These are phyloP conservation scores for Diplosoma virens DNA, from an alignment of 23 tunicate species.

Conservation along the genomic window DNA sequence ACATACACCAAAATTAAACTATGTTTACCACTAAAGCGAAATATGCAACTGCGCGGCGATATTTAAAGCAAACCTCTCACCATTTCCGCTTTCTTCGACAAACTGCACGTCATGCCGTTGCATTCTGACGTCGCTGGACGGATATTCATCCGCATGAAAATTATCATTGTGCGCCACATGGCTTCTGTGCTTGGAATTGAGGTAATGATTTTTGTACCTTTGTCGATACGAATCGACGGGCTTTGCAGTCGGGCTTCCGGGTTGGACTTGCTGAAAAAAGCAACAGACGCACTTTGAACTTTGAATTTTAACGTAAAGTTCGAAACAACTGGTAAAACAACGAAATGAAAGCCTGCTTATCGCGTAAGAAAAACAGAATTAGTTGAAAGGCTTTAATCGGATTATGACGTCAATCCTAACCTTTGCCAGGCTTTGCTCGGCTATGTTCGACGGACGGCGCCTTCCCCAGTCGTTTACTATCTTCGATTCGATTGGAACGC, in stretches of 20 bases:
- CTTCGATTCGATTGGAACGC: slow-evolving; percentile 62
- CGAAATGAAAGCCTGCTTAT: no score
- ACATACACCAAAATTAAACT: no score
- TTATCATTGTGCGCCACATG: no score
- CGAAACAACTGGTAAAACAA: no score
- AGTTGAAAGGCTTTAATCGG: no score
- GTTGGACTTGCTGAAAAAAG: not conserved
- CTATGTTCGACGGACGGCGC: slow-evolving; percentile 86
- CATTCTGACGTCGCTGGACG: slow-evolving; percentile 6
- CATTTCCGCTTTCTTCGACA: slow-evolving; percentile 1
- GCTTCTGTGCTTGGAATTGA: not conserved
- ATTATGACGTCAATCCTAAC: no score
- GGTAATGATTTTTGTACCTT: not conserved
- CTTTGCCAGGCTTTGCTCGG: slow-evolving; percentile 71
- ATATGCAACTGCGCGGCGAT: no score
- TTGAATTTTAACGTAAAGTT: no score
- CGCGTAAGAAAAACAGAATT: no score
- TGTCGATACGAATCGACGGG: not conserved
- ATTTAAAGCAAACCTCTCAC: not conserved
- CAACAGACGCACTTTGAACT: no score
- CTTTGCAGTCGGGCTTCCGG: not conserved
- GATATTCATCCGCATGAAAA: not conserved
- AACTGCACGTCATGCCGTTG: slow-evolving; percentile 1
- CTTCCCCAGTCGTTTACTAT: slow-evolving; percentile 50
- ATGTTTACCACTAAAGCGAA: no score